Percentiles rank a stretch among this genome's conserved stretches.
Evolutionary conservation across 2,888 invertebrate genomes (phyloP).

Genomic region (Digitonthophagus gazella): DNA sequence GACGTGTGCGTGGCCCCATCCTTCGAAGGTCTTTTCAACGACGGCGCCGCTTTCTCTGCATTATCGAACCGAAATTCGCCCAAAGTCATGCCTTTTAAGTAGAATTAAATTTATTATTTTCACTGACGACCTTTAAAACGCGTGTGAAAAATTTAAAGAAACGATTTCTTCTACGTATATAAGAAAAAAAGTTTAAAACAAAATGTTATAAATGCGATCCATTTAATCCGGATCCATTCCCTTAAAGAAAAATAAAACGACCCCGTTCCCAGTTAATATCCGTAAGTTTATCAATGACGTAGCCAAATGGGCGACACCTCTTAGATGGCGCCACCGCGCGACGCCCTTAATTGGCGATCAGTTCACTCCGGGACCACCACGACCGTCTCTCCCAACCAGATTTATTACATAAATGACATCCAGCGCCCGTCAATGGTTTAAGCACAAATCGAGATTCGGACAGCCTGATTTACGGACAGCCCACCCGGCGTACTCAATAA

Average conservation of each 20-base stretch:
- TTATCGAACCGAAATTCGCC: constrained; percentile 22
- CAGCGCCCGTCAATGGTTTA: constrained; percentile 10
- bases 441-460: constrained; percentile 17
- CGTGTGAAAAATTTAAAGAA: not conserved
- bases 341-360: constrained; percentile 29
- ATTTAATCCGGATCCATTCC: not conserved
- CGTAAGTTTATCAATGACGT: not conserved
- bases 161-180: too few species aligned
- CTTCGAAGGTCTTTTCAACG: not conserved
- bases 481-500: constrained; percentile 7
- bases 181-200: not conserved
- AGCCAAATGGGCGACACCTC: not conserved
- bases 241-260: not conserved
- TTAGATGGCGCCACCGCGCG: constrained; percentile 27
- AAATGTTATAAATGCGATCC: not conserved
- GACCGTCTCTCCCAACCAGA: constrained; percentile 24
- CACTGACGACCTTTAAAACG: not conserved
- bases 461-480: constrained; percentile 14
- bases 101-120: constrained; percentile 28
- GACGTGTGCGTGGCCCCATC: not conserved
- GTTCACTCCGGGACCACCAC: constrained; percentile 26
- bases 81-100: constrained; percentile 26
- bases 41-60: constrained; percentile 23
- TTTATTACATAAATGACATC: constrained; percentile 28
- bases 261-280: not conserved